Evolutionary conservation across 2,797 vertebrate genomes (phyloP).

Genomic region (Emydoidea blandingii): DNA sequence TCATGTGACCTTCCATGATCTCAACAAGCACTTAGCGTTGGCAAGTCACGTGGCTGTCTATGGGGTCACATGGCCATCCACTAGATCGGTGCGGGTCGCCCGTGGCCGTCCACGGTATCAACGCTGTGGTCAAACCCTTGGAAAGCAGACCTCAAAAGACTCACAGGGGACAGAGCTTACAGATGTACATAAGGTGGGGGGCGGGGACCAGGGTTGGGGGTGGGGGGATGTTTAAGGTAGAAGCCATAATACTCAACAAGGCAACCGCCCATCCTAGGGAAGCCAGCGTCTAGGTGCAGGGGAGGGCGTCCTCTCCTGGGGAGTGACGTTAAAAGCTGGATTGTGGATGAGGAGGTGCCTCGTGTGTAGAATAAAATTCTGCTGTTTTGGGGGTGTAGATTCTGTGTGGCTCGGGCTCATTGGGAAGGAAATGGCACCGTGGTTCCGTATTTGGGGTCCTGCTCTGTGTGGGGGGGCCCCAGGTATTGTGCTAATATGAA

Average conservation of each 20-base stretch:
- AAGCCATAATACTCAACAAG: not conserved
- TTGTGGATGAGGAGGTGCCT: not conserved
- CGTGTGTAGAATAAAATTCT: not conserved
- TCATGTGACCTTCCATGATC: not conserved
- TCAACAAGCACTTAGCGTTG: not conserved
- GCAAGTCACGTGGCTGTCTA: no score
- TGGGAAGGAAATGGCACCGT: not conserved
- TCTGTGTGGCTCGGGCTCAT: not conserved
- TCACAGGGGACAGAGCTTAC: no score
- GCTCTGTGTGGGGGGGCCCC: not conserved
- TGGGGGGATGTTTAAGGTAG: not conserved
- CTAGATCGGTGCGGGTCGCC: no score
- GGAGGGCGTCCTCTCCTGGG: not conserved
- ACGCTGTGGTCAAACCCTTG: not conserved
- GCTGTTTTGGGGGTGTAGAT: not conserved
- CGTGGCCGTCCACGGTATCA: not conserved
- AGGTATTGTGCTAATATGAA: no score
- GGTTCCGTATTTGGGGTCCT: not conserved
- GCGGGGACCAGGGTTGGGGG: no score
- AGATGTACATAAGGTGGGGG: not conserved
- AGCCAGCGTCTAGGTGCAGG: not conserved
- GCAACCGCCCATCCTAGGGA: not conserved
- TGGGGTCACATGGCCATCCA: not conserved
- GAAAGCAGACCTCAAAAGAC: not conserved
- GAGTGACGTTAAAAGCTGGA: fast-evolving